Evolutionary conservation across 2,797 vertebrate species (phyloP), one percentile per base, ranked within the genome.

Genomic region (Orientallactaga sibirica): DNA sequence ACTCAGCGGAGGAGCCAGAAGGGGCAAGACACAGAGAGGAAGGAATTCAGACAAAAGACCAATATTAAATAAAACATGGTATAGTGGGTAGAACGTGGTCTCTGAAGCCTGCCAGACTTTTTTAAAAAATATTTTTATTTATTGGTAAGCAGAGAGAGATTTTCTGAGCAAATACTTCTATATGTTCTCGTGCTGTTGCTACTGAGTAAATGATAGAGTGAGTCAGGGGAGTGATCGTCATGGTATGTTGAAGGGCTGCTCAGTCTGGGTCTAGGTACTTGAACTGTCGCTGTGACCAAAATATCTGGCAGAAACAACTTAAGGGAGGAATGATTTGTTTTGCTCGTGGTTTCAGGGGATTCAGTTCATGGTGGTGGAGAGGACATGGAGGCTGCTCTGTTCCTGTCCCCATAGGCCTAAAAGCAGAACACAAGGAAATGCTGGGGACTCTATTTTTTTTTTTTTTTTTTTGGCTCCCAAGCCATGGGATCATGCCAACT

Each of bases 181-280:
- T 41, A 12, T 33, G 4, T 75, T 41, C 18, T 11, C 3, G 0
- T 20, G 27, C 12, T 33, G 10, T 22, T 25, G 33, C 11, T 16
- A 1, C 29, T 24, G 74, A 27, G 74, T 8, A 12, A 25, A 25
- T 14, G 52, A 11, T 14, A 1, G 12, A 4, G 6, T 0, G n/a
- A 58, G n/a, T 7, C 11, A 19, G 0, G 5, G 8, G 0, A 19
- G 19, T 0, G 41, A 4, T 61, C 22, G 3, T 1, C 1, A 43
- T 52, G 25, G 25, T n/a, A n/a, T 15, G 20, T 5, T 1, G 2
- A 0, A 0, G 3, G 1, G 37, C n/a, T 14, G 19, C 5, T 73
- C 41, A 9, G 0, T 16, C 82, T 37, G 15, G 75, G 20, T n/a
- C 7, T 33, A 16, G 12, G 27, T 19, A 61, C 66, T n/a, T 68